A percentile compares a stretch with the other conserved stretches of the same genome.
Conservation (phyloP, 2,888 invertebrate genomes). For the Phasia obesa region DNA sequence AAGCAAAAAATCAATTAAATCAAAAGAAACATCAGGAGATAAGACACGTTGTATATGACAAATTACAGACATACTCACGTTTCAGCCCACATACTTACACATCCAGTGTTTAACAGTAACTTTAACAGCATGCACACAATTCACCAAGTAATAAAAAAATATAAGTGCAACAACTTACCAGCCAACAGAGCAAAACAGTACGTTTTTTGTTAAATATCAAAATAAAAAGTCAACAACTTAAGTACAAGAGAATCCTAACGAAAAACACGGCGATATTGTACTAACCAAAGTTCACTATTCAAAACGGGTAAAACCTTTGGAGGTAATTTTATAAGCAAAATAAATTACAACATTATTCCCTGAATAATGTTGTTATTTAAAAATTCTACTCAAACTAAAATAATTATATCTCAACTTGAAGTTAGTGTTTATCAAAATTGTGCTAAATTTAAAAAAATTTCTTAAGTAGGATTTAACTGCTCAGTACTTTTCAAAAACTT, state of each 20-base stretch:
- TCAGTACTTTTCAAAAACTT: no score
- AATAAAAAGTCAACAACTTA: constrained; percentile 57
- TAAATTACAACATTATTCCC: no score
- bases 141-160: constrained; percentile 13
- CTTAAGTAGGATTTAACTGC: no score
- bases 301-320: no score
- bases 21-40: constrained; percentile 67
- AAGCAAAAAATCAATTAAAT: constrained; percentile 65
- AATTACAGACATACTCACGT: neutral
- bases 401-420: no score
- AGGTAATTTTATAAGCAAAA: no score
- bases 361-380: no score
- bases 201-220: constrained; percentile 33
- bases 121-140: constrained; percentile 25
- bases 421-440: no score
- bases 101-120: constrained; percentile 11
- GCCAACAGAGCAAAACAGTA: constrained; percentile 14
- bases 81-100: neutral
- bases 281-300: constrained; percentile 23
- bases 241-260: constrained; percentile 44
- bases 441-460: no score
- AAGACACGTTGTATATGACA: constrained; percentile 67
- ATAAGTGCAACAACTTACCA: constrained; percentile 31
- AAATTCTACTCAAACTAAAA: no score
- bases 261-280: constrained; percentile 18